Base-by-base conservation (phyloP, 2,113 vertebrate species). In the Motacilla tschutschensis region DNA sequence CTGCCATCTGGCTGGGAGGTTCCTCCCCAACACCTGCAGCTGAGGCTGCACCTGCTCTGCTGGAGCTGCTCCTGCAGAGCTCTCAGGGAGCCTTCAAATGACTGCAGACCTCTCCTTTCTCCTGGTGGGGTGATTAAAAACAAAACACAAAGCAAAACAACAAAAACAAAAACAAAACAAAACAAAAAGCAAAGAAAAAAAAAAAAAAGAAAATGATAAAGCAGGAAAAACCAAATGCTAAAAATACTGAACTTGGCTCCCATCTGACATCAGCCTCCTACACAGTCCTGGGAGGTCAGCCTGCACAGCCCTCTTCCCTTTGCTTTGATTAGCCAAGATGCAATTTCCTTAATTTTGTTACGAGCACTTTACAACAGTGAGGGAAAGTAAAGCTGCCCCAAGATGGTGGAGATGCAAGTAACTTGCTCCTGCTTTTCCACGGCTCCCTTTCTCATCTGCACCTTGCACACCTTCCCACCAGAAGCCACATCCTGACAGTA, bases 161-260 rank as follows among this genome's bases (percentile, higher is more conserved):
- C 40, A 57, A 41, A 47, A 35, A 48, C 51, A 65, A 22, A 33
- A 57, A 48, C 46, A 26, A 46, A 20, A 33, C 22, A 28, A 12
- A 0, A 43, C 1, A 4, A 33, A 22, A 12, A 3, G n/a, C 1
- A 12, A 40, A 10, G 13, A 20, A 11, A 20, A 41, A 44, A 2
- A 9, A 22, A 10, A 17, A 12, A 19, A 29, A 43, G 64, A 59
- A 57, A 12, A 21, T 0, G 0, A 40, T 59, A 38, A 88, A 79
- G 12, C 6, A 77, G 50, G 17, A 65, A 77, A 55, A 60, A 40
- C 1, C 5, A 55, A 78, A 79, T 8, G 19, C 25, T 79, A 48
- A 76, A 89, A 87, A 26, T 35, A 46, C 25, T 83, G 74, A 53
- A 43, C 48, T 58, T 67, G 76, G 48, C 63, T 64, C 58, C 51